phyloP scores from a whole-genome alignment of 2,888 invertebrate genomes.

The Conistra vaccinii region DNA sequence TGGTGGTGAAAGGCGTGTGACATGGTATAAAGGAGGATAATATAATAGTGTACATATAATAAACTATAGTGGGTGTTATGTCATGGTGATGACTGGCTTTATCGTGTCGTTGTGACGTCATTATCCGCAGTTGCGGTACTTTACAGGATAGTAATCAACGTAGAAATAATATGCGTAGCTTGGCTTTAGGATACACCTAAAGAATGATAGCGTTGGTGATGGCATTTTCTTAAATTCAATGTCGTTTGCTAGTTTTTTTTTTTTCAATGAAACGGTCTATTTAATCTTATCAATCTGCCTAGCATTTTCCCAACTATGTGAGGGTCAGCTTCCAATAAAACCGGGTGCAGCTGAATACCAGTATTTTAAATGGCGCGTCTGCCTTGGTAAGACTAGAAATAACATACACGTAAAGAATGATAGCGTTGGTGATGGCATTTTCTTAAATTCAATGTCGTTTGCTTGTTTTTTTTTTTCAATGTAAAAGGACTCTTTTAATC shows the following conservation, averaged over 20 bases:
- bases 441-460: background rate
- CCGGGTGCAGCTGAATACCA: no score
- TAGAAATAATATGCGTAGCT: background rate
- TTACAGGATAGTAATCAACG: background rate
- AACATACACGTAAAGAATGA: background rate
- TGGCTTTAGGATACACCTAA: background rate
- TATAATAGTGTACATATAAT: background rate
- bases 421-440: background rate
- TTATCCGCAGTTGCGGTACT: background rate
- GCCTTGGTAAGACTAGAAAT: no score
- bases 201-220: background rate
- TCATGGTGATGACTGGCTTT: slow-evolving; percentile 17
- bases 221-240: background rate
- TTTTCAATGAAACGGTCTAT: no score
- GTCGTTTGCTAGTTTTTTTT: no score
- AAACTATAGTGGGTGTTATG: background rate
- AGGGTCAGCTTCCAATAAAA: no score
- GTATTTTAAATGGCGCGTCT: no score
- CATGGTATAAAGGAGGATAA: slow-evolving; percentile 17
- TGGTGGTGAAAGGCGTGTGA: slow-evolving; percentile 4
- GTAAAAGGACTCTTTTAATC: no score
- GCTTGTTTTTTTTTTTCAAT: no score
- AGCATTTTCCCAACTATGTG: no score
- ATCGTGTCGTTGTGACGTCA: slow-evolving; percentile 12
- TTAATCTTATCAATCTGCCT: no score